Base-by-base conservation (phyloP, 2,797 vertebrate species). In the Melanotaenia trifasciata region DNA sequence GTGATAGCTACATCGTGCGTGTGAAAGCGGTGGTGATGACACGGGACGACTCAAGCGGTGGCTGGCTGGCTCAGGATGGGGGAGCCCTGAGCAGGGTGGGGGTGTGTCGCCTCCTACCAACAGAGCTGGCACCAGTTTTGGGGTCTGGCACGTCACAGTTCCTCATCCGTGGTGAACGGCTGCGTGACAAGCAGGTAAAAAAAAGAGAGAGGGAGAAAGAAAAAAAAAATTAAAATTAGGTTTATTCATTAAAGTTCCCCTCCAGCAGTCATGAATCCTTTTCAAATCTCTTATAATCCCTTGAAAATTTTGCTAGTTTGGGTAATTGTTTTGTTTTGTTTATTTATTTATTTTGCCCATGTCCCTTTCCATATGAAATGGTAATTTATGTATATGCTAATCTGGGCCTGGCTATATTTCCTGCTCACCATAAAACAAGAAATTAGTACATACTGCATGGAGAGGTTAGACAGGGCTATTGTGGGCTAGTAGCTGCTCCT, bases 11-110 rank as follows among this genome's bases (percentile, higher is more conserved):
- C 95, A 98, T 99, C 87, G 98, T 99, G 93, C 96, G 97, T 93
- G 98, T 99, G 93, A 99, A 99, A 96, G 98, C 97, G 78, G 98
- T 99, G 96, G 98, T 99, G 94, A 99, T 99, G 98, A 99, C 97
- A 92, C 96, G 98, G 94, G 98, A 99, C 95, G 98, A 99, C 96
- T 99, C 98, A 72, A 99, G 97, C 79, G 98, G 98, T 58, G 98
- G 98, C 92, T 99, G 98, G 98, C 90, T 99, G 94, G 97, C 97
- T 22, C 98, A 99, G 94, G 98, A 99, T 82, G 98, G 98, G 74
- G 97, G 98, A 2, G 97, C 97, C 79, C 97, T 99, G 90, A 99
- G 94, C 92, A 94, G 96, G 84, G 98, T 99, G 24, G 98, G 98
- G 18, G 97, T 99, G 87, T 99, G 97, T 93, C 98, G 98, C 90